phyloP scores from a whole-genome alignment of 64 coral and sea anemone species.

The Platygyra sinensis region DNA sequence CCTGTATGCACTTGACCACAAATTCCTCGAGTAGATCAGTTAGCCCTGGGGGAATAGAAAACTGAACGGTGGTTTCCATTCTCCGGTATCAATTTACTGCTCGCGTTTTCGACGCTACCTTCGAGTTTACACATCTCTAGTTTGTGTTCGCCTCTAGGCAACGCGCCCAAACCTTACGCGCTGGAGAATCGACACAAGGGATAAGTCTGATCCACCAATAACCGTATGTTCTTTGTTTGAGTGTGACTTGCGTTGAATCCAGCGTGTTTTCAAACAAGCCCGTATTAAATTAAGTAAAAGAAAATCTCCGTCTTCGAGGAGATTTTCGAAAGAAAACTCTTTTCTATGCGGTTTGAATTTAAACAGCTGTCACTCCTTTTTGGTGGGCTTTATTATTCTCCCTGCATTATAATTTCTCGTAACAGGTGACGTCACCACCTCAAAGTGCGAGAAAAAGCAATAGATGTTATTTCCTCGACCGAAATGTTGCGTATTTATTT shows the following conservation, averaged over 20 bases:
- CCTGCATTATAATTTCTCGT: background rate
- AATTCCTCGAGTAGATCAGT: slow-evolving; percentile 91
- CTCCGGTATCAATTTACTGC: slow-evolving; percentile 41
- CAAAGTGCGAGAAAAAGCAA: background rate
- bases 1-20: slow-evolving; percentile 97
- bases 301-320: slow-evolving; percentile 31
- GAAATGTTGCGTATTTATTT: background rate
- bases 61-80: slow-evolving; percentile 72
- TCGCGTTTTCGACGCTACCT: background rate
- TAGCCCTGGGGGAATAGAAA: slow-evolving; percentile 91
- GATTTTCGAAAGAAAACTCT: slow-evolving; percentile 32
- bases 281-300: slow-evolving; percentile 3
- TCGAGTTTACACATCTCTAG: slow-evolving; percentile 34
- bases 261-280: background rate
- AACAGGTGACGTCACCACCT: slow-evolving; percentile 19
- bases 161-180: slow-evolving; percentile 34
- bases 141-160: slow-evolving; percentile 11
- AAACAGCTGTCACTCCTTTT: slow-evolving; percentile 35
- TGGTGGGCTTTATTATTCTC: slow-evolving; percentile 18
- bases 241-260: background rate
- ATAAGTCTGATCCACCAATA: slow-evolving; percentile 6
- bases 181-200: background rate
- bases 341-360: slow-evolving; percentile 35
- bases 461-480: background rate
- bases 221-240: slow-evolving; percentile 19